These are phyloP conservation scores for Zele albiditarsus DNA, from an alignment of 2,888 invertebrate species.

Conservation along the genomic window DNA sequence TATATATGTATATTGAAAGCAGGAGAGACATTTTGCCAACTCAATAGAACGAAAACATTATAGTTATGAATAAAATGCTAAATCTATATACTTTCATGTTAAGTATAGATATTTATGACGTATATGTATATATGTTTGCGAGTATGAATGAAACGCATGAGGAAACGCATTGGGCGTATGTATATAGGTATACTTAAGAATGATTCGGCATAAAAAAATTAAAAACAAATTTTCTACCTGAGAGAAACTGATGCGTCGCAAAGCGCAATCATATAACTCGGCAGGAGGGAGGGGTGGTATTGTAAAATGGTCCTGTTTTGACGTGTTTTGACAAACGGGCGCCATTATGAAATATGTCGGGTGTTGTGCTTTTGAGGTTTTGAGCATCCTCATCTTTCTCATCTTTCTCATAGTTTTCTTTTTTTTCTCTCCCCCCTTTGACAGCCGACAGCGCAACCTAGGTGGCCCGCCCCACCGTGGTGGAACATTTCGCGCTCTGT, in stretches of 20 bases:
- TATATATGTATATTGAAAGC: neutral
- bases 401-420: conserved; percentile 30
- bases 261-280: conserved; percentile 63
- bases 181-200: conserved; percentile 8
- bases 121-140: neutral
- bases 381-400: conserved; percentile 43
- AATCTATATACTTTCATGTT: neutral
- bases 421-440: conserved; percentile 27
- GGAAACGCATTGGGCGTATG: neutral
- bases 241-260: conserved; percentile 63
- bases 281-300: conserved; percentile 23
- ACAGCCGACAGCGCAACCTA: conserved; percentile 62
- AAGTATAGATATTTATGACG: neutral
- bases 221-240: conserved; percentile 23
- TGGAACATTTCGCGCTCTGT: conserved; percentile 36
- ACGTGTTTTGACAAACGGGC: conserved; percentile 72
- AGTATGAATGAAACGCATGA: conserved; percentile 7
- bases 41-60: conserved; percentile 38
- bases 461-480: conserved; percentile 59
- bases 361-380: conserved; percentile 31
- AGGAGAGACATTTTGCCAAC: neutral
- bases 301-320: conserved; percentile 64
- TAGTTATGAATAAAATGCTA: neutral
- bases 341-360: conserved; percentile 62
- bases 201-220: conserved; percentile 28